phyloP scores from a whole-genome alignment of 2,113 vertebrate genomes.

The Crotalus helleri region DNA sequence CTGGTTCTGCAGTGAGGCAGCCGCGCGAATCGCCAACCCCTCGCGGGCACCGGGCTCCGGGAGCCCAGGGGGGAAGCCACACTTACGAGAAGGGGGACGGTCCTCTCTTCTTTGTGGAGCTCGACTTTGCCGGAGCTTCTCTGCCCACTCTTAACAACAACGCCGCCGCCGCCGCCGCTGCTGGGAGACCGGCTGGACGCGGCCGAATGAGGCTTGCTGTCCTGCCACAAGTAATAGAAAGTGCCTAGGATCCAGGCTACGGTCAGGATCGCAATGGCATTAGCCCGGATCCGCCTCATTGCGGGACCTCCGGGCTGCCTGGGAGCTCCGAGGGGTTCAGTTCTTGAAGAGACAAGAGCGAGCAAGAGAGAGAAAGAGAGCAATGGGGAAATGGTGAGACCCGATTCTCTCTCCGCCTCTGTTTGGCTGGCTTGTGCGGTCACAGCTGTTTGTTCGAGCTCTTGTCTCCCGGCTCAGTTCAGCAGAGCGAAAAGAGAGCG shows the following conservation, averaged over 20 bases:
- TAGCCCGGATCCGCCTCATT: slow-evolving; percentile 97
- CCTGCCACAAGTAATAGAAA: slow-evolving; percentile 99
- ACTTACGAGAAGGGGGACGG: slow-evolving; percentile 89
- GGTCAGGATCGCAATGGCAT: slow-evolving; percentile 96
- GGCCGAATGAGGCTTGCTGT: slow-evolving; percentile 86
- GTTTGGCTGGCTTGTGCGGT: slow-evolving; percentile 35
- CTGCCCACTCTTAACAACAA: slow-evolving; percentile 57
- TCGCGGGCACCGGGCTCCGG: slow-evolving; percentile 2
- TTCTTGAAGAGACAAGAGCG: not conserved
- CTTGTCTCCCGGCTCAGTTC: slow-evolving; percentile 56
- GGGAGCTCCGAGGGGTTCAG: slow-evolving; percentile 30
- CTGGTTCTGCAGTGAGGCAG: slow-evolving; percentile 57
- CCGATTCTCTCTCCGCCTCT: slow-evolving; percentile 6
- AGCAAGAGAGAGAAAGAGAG: not conserved
- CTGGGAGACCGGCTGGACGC: slow-evolving; percentile 71
- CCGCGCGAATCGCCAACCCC: slow-evolving; percentile 1
- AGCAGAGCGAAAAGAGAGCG: slow-evolving; percentile 59
- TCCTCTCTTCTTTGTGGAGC: slow-evolving; percentile 85
- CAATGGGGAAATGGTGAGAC: not conserved
- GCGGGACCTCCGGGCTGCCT: slow-evolving; percentile 68
- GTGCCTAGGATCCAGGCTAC: slow-evolving; percentile 97
- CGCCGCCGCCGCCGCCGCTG: slow-evolving; percentile 49
- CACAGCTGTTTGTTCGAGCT: slow-evolving; percentile 67
- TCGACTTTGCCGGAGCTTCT: slow-evolving; percentile 76
- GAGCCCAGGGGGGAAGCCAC: not conserved